Percentiles rank a stretch among this genome's conserved stretches.
phyloP scores from a whole-genome alignment of 2,113 vertebrate species.

The Anas platyrhynchos region DNA sequence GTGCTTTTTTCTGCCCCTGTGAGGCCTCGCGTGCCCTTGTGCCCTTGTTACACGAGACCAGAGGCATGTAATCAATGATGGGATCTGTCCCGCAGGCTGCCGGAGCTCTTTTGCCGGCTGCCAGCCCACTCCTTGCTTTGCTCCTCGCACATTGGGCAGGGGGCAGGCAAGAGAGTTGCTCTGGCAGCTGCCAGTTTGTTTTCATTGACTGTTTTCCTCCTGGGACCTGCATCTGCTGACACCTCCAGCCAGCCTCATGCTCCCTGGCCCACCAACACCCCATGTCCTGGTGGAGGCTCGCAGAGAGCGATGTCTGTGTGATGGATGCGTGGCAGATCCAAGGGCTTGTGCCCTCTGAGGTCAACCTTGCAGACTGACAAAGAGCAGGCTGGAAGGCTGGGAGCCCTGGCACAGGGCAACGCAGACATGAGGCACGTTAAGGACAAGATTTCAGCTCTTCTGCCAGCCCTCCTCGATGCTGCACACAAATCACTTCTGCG shows the following conservation, averaged over 20 bases:
- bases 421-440: background rate
- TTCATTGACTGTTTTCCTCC: no score
- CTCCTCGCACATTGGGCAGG: background rate
- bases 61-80: background rate
- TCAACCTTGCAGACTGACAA: no score
- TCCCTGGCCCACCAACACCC: no score
- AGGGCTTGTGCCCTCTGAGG: no score
- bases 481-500: background rate
- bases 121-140: background rate
- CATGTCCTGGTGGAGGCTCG: no score
- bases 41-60: background rate
- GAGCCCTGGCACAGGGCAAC: background rate
- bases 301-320: no score
- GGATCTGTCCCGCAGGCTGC: background rate
- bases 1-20: background rate
- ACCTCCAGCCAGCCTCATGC: no score
- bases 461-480: fast-evolving
- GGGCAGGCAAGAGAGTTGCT: background rate
- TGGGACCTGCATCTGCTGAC: no score
- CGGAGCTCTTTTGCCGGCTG: background rate
- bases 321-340: no score
- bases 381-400: background rate
- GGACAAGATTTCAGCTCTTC: background rate
- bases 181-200: no score
- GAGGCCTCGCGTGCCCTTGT: background rate